These are phyloP conservation scores for Gerris buenoi DNA, from an alignment of 1,140 invertebrate genomes.

Conservation along the genomic window DNA sequence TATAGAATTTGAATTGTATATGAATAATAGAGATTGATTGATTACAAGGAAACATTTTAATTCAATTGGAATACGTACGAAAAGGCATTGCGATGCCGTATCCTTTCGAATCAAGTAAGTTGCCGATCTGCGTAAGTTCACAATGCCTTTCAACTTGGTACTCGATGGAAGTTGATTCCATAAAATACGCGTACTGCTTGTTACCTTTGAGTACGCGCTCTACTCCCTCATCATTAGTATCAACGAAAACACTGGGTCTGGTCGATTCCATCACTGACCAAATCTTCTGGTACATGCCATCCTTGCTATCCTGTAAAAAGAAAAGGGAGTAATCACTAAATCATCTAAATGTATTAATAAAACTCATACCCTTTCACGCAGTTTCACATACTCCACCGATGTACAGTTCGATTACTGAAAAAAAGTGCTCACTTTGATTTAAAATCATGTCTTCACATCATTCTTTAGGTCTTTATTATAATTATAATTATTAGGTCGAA, in stretches of 20 bases:
- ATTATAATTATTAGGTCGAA: too few relatives aligned
- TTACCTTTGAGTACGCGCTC: slow-evolving; percentile 56
- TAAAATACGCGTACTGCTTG: slow-evolving; percentile 56
- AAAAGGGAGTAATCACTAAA: too few relatives aligned
- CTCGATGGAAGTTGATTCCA: slow-evolving; percentile 70
- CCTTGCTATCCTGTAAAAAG: slow-evolving; percentile 46
- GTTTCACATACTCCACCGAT: too few relatives aligned
- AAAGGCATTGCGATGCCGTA: slow-evolving; percentile 67
- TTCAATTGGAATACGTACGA: slow-evolving; percentile 35
- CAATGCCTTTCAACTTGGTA: slow-evolving; percentile 62
- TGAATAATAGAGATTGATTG: too few relatives aligned
- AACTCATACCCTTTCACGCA: too few relatives aligned
- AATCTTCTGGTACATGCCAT: slow-evolving; percentile 57
- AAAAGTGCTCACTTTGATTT: too few relatives aligned
- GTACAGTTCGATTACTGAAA: too few relatives aligned
- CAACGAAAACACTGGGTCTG: slow-evolving; percentile 64
- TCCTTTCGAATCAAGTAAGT: slow-evolving; percentile 59
- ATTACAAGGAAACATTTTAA: not conserved
- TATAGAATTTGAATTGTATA: too few relatives aligned
- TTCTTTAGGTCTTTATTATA: too few relatives aligned
- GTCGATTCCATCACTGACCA: slow-evolving; percentile 67
- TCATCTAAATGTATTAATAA: too few relatives aligned
- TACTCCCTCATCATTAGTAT: slow-evolving; percentile 68
- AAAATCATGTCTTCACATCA: too few relatives aligned
- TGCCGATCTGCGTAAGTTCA: slow-evolving; percentile 57